Conservation (phyloP, 1,140 invertebrate species). For the Episyrphus balteatus region DNA sequence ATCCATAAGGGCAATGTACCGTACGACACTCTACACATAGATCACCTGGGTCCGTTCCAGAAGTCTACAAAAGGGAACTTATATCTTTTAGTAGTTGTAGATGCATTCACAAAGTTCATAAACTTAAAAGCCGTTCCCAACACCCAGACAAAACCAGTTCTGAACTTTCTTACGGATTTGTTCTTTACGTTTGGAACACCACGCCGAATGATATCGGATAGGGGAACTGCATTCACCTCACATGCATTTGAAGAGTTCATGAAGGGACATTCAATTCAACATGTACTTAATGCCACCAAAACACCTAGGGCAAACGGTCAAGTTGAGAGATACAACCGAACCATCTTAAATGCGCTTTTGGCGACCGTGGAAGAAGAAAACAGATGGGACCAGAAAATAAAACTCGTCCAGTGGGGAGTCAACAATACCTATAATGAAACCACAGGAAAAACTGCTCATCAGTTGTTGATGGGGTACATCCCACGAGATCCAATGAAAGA, state of each 20-base stretch:
- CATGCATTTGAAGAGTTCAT: neutral
- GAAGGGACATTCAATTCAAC: neutral
- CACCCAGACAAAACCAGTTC: too few species aligned
- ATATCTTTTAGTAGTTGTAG: conserved; percentile 17
- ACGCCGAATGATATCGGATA: conserved; percentile 2
- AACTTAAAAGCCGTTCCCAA: conserved; percentile 12
- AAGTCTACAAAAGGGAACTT: conserved; percentile 14
- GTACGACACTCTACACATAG: conserved; percentile 13
- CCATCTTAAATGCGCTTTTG: neutral
- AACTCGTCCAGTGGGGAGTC: too few species aligned
- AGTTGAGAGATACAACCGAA: neutral
- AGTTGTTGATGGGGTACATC: too few species aligned
- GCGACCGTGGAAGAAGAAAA: conserved; percentile 1
- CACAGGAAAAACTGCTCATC: too few species aligned
- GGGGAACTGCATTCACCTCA: conserved; percentile 2
- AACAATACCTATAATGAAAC: too few species aligned
- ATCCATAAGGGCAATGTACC: conserved; percentile 8
- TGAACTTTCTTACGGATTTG: conserved; percentile 4
- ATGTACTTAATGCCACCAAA: too few species aligned
- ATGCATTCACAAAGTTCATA: conserved; percentile 20
- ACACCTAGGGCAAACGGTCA: conserved; percentile 15
- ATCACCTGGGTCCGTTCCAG: conserved; percentile 19
- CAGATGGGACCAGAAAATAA: neutral
- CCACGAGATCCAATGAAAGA: too few species aligned
- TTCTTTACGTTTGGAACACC: conserved; percentile 3